These are phyloP conservation scores for Fregata magnificens DNA, from an alignment of 2,113 vertebrate genomes.

Conservation along the genomic window DNA sequence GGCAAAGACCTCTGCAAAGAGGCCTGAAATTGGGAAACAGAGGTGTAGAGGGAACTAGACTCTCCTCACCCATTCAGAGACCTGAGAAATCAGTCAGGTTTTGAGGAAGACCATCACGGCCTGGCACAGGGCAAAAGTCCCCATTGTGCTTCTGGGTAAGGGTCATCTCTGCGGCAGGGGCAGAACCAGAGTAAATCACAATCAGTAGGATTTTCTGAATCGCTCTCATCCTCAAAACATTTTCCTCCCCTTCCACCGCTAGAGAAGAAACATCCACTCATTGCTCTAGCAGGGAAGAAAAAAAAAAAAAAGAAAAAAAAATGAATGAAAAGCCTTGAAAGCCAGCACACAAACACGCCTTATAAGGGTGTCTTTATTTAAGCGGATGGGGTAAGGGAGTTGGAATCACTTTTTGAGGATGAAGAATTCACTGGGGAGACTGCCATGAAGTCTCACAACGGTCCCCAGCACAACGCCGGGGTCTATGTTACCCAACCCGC, in stretches of 20 bases:
- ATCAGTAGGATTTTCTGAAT: not conserved
- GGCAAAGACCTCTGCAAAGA: not conserved
- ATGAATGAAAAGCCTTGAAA: constrained; percentile 33
- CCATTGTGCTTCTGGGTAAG: not conserved
- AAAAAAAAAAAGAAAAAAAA: not conserved
- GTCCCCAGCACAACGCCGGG: not conserved
- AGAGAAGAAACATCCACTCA: not conserved
- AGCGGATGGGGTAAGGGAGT: not conserved
- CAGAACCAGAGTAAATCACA: not conserved
- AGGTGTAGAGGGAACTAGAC: not conserved
- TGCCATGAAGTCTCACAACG: not conserved
- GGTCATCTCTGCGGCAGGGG: not conserved
- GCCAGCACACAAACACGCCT: not conserved
- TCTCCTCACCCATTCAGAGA: not conserved
- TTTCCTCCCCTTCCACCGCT: not conserved
- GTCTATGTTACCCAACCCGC: not conserved
- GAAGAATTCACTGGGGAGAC: not conserved
- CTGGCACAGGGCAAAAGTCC: not conserved
- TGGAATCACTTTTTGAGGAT: not conserved
- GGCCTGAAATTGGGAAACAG: not conserved
- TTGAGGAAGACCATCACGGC: not conserved
- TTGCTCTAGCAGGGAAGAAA: not conserved
- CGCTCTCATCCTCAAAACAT: not conserved
- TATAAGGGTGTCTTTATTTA: not conserved
- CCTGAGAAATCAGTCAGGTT: not conserved